Percentiles rank a stretch among this genome's conserved stretches.
Evolutionary conservation across 2,797 vertebrate genomes (phyloP).

Genomic region (Rhinophrynus dorsalis): DNA sequence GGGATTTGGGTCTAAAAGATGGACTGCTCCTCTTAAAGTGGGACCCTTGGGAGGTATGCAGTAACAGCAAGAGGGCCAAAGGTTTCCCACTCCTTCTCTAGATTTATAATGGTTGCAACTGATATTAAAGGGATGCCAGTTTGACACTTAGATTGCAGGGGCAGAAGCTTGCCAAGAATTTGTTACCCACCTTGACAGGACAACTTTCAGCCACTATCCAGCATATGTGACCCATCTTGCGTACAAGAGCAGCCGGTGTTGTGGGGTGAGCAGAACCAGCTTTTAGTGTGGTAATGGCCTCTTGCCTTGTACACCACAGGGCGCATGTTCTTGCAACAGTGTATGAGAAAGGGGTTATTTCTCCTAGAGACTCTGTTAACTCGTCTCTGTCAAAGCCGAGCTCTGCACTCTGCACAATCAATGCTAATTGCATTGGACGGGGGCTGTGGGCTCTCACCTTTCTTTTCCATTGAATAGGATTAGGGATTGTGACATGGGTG

Average conservation of each 20-base stretch:
- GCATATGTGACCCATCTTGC: constrained; percentile 10
- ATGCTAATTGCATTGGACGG: constrained; percentile 66
- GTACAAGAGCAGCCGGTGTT: constrained; percentile 3
- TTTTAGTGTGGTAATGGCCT: constrained; percentile 40
- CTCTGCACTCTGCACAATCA: constrained; percentile 60
- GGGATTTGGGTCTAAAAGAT: too few relatives aligned
- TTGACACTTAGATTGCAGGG: not conserved
- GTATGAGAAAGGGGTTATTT: constrained; percentile 52
- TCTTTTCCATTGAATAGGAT: constrained; percentile 93
- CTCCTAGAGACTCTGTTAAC: constrained; percentile 57
- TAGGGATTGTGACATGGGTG: constrained; percentile 93
- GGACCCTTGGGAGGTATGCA: too few relatives aligned
- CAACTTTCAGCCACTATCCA: not conserved
- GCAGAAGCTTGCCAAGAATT: not conserved
- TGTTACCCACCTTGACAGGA: not conserved
- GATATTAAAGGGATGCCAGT: not conserved
- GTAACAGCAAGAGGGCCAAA: too few relatives aligned
- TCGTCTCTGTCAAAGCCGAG: constrained; percentile 66
- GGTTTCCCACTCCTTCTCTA: too few relatives aligned
- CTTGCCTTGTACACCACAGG: constrained; percentile 35
- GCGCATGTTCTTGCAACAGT: constrained; percentile 48
- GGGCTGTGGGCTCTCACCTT: constrained; percentile 81
- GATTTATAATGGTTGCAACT: too few relatives aligned
- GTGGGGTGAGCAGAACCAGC: constrained; percentile 3
- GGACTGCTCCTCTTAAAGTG: too few relatives aligned